Base-by-base conservation (phyloP, 2,113 vertebrate species). In the Brevimyrus niger region DNA sequence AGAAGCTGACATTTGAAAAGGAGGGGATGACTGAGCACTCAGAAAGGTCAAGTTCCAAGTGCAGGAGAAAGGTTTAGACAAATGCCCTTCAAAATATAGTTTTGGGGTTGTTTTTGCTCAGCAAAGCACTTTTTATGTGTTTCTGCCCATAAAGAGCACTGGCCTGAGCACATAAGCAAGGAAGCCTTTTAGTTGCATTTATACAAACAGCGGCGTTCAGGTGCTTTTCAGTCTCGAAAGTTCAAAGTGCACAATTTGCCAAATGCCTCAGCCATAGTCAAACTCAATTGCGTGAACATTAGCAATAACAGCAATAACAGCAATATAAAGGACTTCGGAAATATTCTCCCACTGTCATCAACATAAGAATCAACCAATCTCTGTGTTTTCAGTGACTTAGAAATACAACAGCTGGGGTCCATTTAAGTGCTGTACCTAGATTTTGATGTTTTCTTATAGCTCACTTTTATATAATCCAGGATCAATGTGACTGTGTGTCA, bases 1-100 rank as follows among this genome's bases (percentile, higher is more conserved):
- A 38, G 47, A 35, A 31, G 48, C 85, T 86, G 85, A 86, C 85
- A 86, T 86, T 86, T 86, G 48, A 86, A 53, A 53, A 8, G n/a
- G 23, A 19, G 84, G 44, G 46, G 48, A 35, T 86, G 48, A 35
- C 85, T 86, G 85, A 86, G 46, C 85, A 31, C n/a, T 51, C 38
- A 50, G 85, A 53, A 86, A 86, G 46, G 85, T 86, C 85, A 53
- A 50, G 48, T 86, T 48, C 19, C 48, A 35, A 51, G 85, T 27
- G 85, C 85, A 51, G 85, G 46, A 53, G 23, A 31, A 86, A 86
- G 85, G 85, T 86, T 51, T 48, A 86, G n/a, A 48, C 46, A 51
- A 86, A 86, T 51, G 85, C 21, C 48, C 48, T 86, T 86, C 85
- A 86, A 86, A 51, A 86, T 51, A 48, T 35, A 31, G n/a, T 51